These are phyloP conservation scores for Campylomormyrus tamandua DNA, from an alignment of 2,113 vertebrate species.

Conservation along the genomic window DNA sequence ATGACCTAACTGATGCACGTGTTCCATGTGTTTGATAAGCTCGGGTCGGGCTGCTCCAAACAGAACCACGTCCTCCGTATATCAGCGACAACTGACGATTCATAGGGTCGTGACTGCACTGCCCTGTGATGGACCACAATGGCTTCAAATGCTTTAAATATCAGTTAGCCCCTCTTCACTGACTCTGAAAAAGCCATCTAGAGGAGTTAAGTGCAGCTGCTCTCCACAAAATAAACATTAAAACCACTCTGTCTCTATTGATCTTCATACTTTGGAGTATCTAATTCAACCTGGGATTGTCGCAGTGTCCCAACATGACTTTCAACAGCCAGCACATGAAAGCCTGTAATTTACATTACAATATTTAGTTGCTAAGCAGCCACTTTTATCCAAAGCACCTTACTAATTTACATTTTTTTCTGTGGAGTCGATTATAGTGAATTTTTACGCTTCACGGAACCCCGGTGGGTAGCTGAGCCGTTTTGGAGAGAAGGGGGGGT, in stretches of 20 bases:
- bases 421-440: not conserved
- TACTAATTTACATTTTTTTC: slow-evolving; percentile 1
- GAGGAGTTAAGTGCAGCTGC: not conserved
- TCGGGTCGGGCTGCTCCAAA: not conserved
- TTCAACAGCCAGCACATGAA: not conserved
- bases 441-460: not conserved
- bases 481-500: not conserved
- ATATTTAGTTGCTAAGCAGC: not conserved
- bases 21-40: not conserved
- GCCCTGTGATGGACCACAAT: not conserved
- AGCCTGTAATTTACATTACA: not conserved
- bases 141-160: not conserved
- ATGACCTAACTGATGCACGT: not conserved
- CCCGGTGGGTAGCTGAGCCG: not conserved
- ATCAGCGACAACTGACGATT: not conserved
- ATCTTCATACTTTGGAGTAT: not conserved
- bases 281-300: not conserved
- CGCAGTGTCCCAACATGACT: not conserved
- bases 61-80: not conserved
- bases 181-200: not conserved
- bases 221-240: not conserved
- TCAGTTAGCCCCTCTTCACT: not conserved
- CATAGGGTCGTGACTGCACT: not conserved
- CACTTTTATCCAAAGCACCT: not conserved
- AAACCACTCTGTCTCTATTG: not conserved